A percentile compares a stretch with the other conserved stretches of the same genome.
Evolutionary conservation across 2,888 invertebrate genomes (phyloP).

Genomic region (Cyclophora punctaria): DNA sequence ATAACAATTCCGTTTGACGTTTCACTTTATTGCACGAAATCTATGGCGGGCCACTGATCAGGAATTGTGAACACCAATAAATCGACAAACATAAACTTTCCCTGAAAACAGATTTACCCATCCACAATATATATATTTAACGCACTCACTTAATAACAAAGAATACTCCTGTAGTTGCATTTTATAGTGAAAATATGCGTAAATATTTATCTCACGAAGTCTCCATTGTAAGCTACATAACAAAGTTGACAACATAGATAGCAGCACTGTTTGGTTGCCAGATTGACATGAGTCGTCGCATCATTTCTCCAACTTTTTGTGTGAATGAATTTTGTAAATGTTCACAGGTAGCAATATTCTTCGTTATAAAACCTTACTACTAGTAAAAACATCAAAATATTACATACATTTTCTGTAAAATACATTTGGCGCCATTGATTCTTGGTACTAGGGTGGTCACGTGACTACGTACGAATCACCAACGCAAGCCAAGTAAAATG

Average conservation of each 20-base stretch:
- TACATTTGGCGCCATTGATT: constrained; percentile 76
- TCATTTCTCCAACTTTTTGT: constrained; percentile 41
- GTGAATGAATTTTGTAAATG: constrained; percentile 25
- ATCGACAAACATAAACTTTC: background rate
- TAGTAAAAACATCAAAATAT: constrained; percentile 34
- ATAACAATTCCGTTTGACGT: constrained; percentile 64
- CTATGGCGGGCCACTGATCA: constrained; percentile 61
- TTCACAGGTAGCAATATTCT: constrained; percentile 1
- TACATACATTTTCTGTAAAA: constrained; percentile 71
- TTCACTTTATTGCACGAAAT: constrained; percentile 65
- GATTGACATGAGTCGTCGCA: constrained; percentile 73
- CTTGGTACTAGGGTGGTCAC: constrained; percentile 57
- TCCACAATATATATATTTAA: constrained; percentile 10
- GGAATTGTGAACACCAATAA: background rate
- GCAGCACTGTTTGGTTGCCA: constrained; percentile 79
- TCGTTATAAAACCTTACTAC: constrained; percentile 12
- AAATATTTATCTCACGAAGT: constrained; percentile 77
- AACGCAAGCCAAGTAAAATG: constrained; percentile 75
- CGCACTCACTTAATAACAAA: constrained; percentile 37
- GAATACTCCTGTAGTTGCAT: constrained; percentile 43
- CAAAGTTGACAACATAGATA: constrained; percentile 88
- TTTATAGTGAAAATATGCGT: constrained; percentile 60
- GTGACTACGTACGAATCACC: constrained; percentile 75
- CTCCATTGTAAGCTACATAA: constrained; percentile 76
- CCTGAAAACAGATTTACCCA: background rate